These are phyloP conservation scores for Conistra vaccinii DNA, from an alignment of 2,888 invertebrate species.

Conservation along the genomic window DNA sequence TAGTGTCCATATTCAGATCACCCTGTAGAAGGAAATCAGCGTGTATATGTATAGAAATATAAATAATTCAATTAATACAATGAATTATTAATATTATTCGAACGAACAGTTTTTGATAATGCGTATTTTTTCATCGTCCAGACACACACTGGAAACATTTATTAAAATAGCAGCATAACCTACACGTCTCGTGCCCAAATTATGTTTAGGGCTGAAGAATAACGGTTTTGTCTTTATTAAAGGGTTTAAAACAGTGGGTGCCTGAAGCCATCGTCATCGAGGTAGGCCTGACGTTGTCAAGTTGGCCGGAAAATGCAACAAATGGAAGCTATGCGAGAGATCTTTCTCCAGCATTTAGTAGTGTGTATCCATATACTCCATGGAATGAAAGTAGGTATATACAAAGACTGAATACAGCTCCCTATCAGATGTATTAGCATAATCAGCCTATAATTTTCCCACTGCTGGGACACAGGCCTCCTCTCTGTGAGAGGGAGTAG, in stretches of 20 bases:
- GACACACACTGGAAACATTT: slow-evolving; percentile 37
- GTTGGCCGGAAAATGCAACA: neutral
- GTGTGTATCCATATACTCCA: neutral
- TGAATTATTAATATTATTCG: slow-evolving; percentile 34
- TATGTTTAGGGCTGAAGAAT: slow-evolving; percentile 22
- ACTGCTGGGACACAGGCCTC: too few species aligned
- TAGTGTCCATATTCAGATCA: slow-evolving; percentile 28
- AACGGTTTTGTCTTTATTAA: neutral
- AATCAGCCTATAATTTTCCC: too few species aligned
- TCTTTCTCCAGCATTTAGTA: too few species aligned
- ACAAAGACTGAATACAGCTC: neutral
- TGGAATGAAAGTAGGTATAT: neutral
- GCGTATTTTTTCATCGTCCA: slow-evolving; percentile 45
- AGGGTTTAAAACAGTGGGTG: neutral
- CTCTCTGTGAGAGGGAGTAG: too few species aligned
- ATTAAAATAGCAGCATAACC: slow-evolving; percentile 36
- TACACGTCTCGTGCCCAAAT: slow-evolving; percentile 21
- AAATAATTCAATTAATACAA: slow-evolving; percentile 53
- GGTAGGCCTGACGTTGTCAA: neutral
- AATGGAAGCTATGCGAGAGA: neutral
- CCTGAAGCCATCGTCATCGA: neutral
- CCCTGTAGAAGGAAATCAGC: slow-evolving; percentile 22
- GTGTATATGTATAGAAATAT: slow-evolving; percentile 17
- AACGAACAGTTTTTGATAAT: slow-evolving; percentile 37
- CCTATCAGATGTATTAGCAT: neutral